A percentile compares a stretch with the other conserved stretches of the same genome.
These are phyloP conservation scores for Seriola aureovittata DNA, from an alignment of 2,113 vertebrate genomes.

Conservation along the genomic window DNA sequence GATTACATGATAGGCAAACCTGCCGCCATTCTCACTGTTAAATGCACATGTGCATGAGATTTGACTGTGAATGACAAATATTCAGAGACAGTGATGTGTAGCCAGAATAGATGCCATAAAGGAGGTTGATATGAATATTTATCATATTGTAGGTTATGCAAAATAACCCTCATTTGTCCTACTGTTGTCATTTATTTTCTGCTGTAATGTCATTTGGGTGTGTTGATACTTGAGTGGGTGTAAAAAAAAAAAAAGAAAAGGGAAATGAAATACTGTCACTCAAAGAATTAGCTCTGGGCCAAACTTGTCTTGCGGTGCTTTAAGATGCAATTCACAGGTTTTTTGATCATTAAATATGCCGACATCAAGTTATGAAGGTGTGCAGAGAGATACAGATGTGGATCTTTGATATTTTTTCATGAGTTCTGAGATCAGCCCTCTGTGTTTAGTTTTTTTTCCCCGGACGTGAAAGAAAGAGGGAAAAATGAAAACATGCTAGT, in stretches of 20 bases:
- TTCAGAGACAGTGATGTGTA: no score
- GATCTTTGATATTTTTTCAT: background rate
- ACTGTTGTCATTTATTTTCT: conserved; percentile 14
- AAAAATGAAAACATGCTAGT: background rate
- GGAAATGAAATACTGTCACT: conserved; percentile 27
- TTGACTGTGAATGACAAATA: no score
- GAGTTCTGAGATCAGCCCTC: background rate
- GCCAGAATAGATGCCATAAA: no score
- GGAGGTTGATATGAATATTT: background rate
- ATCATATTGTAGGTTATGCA: conserved; percentile 19
- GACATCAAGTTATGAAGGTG: background rate
- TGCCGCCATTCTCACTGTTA: no score
- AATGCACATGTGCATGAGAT: no score
- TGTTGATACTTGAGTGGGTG: conserved; percentile 21
- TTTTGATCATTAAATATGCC: conserved; percentile 37
- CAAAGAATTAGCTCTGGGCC: conserved; percentile 11
- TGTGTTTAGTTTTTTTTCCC: background rate
- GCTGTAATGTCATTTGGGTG: background rate
- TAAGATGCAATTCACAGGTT: conserved; percentile 23
- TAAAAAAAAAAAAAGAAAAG: conserved; percentile 13
- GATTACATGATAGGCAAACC: no score
- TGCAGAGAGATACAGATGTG: conserved; percentile 26
- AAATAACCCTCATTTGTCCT: conserved; percentile 22
- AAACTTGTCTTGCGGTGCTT: conserved; percentile 2
- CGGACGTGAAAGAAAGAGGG: background rate